These are phyloP conservation scores for Serilophus lunatus DNA, from an alignment of 2,113 vertebrate genomes.

Conservation along the genomic window DNA sequence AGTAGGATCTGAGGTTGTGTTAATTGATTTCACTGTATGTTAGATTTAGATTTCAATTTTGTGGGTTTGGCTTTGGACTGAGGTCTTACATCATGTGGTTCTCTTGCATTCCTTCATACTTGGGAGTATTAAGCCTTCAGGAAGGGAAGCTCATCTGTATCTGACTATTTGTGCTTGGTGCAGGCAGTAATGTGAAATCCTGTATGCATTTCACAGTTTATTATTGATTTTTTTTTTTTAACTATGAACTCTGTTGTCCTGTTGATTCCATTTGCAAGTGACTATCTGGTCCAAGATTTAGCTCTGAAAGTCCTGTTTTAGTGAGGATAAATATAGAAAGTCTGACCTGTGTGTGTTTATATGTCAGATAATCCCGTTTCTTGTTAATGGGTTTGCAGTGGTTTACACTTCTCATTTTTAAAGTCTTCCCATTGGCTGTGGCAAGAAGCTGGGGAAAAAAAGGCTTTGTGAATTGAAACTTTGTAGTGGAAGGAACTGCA, in stretches of 20 bases:
- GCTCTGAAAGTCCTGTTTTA: background rate
- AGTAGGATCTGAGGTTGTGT: background rate
- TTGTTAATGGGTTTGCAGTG: background rate
- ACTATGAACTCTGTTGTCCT: background rate
- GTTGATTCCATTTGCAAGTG: background rate
- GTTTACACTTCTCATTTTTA: background rate
- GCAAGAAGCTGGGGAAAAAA: background rate
- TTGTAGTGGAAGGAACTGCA: background rate
- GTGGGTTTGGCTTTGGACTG: conserved; percentile 30
- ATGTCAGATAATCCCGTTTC: background rate
- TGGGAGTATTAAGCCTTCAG: background rate
- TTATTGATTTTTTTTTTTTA: background rate
- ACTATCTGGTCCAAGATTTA: background rate
- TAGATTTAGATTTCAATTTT: conserved; percentile 9
- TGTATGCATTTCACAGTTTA: background rate
- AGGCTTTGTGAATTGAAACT: rapidly evolving
- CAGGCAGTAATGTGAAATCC: background rate
- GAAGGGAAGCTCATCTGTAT: background rate
- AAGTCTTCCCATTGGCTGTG: background rate
- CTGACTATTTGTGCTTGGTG: background rate
- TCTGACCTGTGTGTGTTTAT: background rate
- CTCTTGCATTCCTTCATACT: conserved; percentile 1
- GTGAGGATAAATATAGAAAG: background rate
- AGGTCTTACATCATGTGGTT: background rate
- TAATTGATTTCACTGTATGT: conserved; percentile 49